Percentiles rank a stretch among this genome's conserved stretches.
Evolutionary conservation across 2,888 invertebrate species (phyloP).

Genomic region (Temnothorax rugatulus): DNA sequence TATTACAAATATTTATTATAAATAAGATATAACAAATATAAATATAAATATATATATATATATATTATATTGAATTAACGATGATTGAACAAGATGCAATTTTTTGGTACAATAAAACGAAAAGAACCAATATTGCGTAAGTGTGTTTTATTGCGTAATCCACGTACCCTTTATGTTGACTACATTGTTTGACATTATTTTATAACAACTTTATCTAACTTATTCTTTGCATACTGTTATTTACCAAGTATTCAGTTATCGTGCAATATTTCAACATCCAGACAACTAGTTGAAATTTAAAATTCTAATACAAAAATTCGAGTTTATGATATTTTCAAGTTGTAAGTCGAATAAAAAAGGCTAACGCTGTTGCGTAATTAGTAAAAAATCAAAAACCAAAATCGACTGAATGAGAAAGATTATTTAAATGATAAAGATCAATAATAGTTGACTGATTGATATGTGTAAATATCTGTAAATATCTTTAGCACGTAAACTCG

Average conservation of each 20-base stretch:
- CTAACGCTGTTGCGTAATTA: neutral
- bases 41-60: slow-evolving; percentile 76
- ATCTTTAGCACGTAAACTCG: no score
- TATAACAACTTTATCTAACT: neutral
- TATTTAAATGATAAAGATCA: no score
- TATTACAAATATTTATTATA: slow-evolving; percentile 79
- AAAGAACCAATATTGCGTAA: slow-evolving; percentile 69
- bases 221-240: neutral
- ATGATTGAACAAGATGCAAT: slow-evolving; percentile 81
- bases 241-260: neutral
- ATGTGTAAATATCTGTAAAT: no score
- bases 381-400: neutral
- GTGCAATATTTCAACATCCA: neutral
- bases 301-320: neutral
- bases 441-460: no score
- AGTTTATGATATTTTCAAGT: neutral
- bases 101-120: slow-evolving; percentile 83
- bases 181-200: slow-evolving; percentile 27
- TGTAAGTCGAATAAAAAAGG: neutral
- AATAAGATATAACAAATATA: slow-evolving; percentile 78
- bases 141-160: slow-evolving; percentile 46
- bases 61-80: slow-evolving; percentile 82
- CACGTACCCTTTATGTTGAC: neutral
- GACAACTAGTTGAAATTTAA: neutral
- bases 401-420: no score